Percentiles rank a stretch among this genome's conserved stretches.
Conservation (phyloP, 2,797 vertebrate genomes). For the Anas acuta region DNA sequence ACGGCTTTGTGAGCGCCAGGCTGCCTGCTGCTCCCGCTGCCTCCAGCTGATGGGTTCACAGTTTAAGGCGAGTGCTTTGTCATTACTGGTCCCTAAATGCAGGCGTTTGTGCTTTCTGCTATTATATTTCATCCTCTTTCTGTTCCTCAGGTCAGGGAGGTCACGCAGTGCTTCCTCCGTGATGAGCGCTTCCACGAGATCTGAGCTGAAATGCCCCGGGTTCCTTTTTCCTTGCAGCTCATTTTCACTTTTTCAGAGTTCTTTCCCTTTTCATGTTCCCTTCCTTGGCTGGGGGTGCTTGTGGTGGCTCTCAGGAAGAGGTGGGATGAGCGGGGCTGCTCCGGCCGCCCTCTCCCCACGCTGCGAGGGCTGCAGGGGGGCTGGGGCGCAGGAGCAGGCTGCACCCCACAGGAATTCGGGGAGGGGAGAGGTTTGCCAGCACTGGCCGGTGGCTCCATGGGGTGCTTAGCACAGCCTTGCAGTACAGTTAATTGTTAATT, state of each 20-base stretch:
- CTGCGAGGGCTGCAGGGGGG: background rate
- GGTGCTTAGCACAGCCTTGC: background rate
- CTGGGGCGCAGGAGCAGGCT: no score
- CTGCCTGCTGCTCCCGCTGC: background rate
- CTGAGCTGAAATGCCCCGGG: accelerated
- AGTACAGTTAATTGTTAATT: background rate
- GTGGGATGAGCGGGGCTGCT: background rate
- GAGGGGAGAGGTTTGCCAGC: background rate
- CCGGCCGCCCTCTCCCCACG: background rate
- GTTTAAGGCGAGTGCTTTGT: background rate
- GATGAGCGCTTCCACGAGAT: background rate
- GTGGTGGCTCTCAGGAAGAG: background rate
- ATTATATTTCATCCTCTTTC: background rate
- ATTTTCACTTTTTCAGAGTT: background rate
- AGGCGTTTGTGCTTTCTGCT: background rate
- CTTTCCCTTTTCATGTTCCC: background rate
- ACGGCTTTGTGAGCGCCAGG: background rate
- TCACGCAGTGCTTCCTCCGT: background rate
- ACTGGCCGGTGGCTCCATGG: accelerated
- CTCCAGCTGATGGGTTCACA: background rate
- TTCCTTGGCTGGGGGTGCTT: background rate
- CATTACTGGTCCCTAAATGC: background rate
- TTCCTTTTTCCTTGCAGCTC: background rate
- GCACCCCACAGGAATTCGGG: background rate
- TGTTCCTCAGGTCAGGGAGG: background rate